phyloP scores from a whole-genome alignment of 1,140 invertebrate genomes.

The Habropoda laboriosa region DNA sequence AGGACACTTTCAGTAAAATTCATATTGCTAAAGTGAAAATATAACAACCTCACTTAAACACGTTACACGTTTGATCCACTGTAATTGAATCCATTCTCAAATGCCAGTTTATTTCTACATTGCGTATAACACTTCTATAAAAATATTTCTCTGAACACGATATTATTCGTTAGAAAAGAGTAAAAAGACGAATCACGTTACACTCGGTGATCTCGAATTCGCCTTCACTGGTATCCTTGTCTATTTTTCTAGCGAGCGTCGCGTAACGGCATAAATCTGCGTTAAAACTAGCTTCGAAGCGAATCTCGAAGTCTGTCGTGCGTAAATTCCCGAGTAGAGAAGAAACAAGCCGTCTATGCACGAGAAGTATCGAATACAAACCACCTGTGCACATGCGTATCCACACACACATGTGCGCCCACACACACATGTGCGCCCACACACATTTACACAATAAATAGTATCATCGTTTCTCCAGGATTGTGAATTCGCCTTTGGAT shows the following conservation, averaged over 20 bases:
- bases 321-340: conserved; percentile 5
- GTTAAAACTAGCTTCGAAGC: conserved; percentile 18
- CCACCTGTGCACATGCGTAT: conserved; percentile 13
- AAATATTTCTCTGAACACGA: too few species aligned
- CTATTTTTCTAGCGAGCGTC: not conserved
- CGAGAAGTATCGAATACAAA: too few species aligned
- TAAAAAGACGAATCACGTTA: not conserved
- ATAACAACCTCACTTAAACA: too few species aligned
- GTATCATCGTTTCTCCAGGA: conserved; percentile 5
- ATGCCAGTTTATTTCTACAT: too few species aligned
- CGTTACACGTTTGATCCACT: too few species aligned
- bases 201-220: not conserved
- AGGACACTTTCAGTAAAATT: too few species aligned
- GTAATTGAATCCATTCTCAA: too few species aligned
- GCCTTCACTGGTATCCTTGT: not conserved
- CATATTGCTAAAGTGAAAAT: too few species aligned
- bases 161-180: too few species aligned
- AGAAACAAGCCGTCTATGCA: not conserved
- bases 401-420: not conserved
- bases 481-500: conserved; percentile 32
- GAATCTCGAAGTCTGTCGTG: conserved; percentile 25
- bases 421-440: conserved; percentile 11
- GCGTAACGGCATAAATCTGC: conserved; percentile 7
- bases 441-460: not conserved
- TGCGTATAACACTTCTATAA: too few species aligned